These are phyloP conservation scores for Acrocephalus scirpaceus DNA, from an alignment of 2,797 vertebrate species.

Conservation along the genomic window DNA sequence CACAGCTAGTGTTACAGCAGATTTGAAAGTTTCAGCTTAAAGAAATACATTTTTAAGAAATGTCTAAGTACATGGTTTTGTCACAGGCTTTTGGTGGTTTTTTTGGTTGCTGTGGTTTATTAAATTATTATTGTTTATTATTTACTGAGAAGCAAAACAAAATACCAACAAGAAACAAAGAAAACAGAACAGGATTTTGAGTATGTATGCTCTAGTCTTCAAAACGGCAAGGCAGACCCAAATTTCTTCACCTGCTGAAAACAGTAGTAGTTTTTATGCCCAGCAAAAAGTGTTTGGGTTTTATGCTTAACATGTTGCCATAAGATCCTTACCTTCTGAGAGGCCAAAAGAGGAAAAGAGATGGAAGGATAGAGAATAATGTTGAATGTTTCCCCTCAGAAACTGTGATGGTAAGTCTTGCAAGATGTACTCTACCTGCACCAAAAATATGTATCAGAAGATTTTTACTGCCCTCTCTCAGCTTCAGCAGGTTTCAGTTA, in stretches of 20 bases:
- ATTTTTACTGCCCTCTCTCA: neutral
- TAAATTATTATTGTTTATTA: neutral
- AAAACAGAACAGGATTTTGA: neutral
- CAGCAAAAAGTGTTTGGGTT: neutral
- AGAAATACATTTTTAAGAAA: neutral
- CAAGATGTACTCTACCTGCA: neutral
- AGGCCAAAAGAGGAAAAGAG: neutral
- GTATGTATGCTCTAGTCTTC: neutral
- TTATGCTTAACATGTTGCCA: neutral
- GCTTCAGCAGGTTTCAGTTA: neutral
- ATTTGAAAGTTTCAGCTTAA: neutral
- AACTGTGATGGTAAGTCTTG: neutral
- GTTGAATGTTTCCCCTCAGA: neutral
- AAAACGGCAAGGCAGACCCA: neutral
- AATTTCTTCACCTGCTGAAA: neutral
- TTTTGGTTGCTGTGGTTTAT: neutral
- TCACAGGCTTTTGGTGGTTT: neutral
- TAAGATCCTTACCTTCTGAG: neutral
- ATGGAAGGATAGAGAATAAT: neutral
- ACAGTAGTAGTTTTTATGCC: neutral
- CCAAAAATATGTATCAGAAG: neutral
- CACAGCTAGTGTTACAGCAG: neutral
- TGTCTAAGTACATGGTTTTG: neutral
- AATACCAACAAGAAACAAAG: neutral
- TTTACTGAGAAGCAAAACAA: neutral